A percentile compares a stretch with the other conserved stretches of the same genome.
Evolutionary conservation across 2,797 vertebrate genomes (phyloP).

Genomic region (Cynopterus sphinx): DNA sequence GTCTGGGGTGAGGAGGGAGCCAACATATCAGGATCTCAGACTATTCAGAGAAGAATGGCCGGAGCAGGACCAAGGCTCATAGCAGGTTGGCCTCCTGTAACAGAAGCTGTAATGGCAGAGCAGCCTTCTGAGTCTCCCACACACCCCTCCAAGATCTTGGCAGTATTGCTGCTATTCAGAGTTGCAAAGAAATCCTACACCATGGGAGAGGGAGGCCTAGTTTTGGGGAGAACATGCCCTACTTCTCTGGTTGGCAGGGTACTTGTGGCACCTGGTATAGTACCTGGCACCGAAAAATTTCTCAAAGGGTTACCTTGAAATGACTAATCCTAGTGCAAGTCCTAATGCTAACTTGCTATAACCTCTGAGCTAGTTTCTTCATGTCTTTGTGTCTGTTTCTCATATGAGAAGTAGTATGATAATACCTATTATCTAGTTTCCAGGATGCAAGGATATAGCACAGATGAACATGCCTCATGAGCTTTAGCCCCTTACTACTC

Average conservation of each 20-base stretch:
- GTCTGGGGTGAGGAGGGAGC: not conserved
- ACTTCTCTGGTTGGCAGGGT: not conserved
- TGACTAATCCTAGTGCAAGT: not conserved
- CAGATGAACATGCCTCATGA: not conserved
- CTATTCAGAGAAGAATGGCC: not conserved
- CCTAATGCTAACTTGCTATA: not conserved
- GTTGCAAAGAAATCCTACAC: not conserved
- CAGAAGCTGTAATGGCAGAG: not conserved
- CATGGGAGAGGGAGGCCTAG: not conserved
- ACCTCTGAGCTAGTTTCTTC: not conserved
- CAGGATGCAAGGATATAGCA: not conserved
- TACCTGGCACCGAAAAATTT: not conserved
- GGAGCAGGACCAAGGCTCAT: not conserved
- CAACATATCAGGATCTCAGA: not conserved
- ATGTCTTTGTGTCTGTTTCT: not conserved
- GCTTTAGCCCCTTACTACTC: not conserved
- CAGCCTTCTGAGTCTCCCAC: not conserved
- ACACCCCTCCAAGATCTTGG: not conserved
- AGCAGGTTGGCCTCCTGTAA: not conserved
- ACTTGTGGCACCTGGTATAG: not conserved
- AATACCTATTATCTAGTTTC: not conserved
- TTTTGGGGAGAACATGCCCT: not conserved
- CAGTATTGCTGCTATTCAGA: not conserved
- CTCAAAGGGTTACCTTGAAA: not conserved
- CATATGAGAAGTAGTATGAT: not conserved